phyloP scores from a whole-genome alignment of 2,113 vertebrate species.

The Oryzias curvinotus region DNA sequence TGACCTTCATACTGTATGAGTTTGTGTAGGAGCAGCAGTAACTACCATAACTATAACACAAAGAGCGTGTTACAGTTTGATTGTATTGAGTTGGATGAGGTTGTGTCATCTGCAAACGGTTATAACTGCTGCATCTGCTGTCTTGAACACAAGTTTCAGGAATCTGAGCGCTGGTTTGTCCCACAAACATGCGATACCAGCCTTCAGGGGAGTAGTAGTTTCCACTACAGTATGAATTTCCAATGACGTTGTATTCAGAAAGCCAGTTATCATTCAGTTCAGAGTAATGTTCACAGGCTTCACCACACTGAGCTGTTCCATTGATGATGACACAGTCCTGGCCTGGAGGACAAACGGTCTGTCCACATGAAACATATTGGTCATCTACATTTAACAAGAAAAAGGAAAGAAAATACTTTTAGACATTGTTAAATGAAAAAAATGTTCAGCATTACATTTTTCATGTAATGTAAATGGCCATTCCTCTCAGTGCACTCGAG shows the following conservation, averaged over 20 bases:
- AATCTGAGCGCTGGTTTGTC: not conserved
- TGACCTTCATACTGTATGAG: conserved; percentile 43
- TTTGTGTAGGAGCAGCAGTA: too few relatives aligned
- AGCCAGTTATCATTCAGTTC: not conserved
- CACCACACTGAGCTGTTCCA: not conserved
- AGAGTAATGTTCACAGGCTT: not conserved
- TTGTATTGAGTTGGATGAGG: not conserved
- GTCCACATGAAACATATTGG: not conserved
- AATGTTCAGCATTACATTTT: too few relatives aligned
- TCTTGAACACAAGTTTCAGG: not conserved
- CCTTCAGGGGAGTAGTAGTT: not conserved
- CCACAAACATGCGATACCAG: not conserved
- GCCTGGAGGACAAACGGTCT: conserved; percentile 29
- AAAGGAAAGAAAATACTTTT: not conserved
- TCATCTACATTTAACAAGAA: not conserved
- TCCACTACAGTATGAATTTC: not conserved
- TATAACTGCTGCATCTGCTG: not conserved
- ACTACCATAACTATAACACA: too few relatives aligned
- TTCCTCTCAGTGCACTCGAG: too few relatives aligned
- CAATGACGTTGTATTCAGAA: not conserved
- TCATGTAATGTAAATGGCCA: too few relatives aligned
- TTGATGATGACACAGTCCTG: conserved; percentile 19
- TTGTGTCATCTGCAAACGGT: not conserved
- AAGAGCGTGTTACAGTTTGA: too few relatives aligned
- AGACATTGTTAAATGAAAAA: too few relatives aligned